Evolutionary conservation across 2,113 vertebrate species (phyloP).

Genomic region (Elgaria multicarinata): DNA sequence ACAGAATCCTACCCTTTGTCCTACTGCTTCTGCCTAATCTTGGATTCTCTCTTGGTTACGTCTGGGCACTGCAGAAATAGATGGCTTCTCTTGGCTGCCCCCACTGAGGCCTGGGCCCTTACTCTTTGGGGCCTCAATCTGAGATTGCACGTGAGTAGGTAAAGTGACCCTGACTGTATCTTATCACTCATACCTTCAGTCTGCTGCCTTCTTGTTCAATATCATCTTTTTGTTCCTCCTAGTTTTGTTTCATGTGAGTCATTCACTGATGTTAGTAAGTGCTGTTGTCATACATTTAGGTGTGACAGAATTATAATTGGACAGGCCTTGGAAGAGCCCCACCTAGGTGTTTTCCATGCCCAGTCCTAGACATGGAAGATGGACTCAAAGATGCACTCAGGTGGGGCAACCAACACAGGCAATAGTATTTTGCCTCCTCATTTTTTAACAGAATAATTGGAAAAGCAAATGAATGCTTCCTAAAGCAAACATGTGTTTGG

Average conservation of each 20-base stretch:
- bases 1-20: background rate
- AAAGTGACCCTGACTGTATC: too few species aligned
- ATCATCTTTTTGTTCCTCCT: background rate
- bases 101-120: background rate
- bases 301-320: too few species aligned
- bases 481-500: background rate
- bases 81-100: background rate
- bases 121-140: background rate
- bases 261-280: background rate
- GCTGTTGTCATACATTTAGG: background rate
- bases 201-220: background rate
- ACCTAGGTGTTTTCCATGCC: background rate
- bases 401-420: too few species aligned
- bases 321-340: too few species aligned
- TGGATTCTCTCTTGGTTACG: background rate
- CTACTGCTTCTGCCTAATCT: background rate
- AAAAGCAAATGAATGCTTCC: background rate
- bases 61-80: background rate
- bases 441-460: background rate
- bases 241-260: background rate
- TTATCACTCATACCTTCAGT: background rate
- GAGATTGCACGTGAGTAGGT: slow-evolving; percentile 8
- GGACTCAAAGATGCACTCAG: background rate
- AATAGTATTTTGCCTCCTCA: background rate
- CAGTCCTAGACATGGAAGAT: background rate